phyloP scores from a whole-genome alignment of 1,140 invertebrate species.

The Calephelis virginiensis region DNA sequence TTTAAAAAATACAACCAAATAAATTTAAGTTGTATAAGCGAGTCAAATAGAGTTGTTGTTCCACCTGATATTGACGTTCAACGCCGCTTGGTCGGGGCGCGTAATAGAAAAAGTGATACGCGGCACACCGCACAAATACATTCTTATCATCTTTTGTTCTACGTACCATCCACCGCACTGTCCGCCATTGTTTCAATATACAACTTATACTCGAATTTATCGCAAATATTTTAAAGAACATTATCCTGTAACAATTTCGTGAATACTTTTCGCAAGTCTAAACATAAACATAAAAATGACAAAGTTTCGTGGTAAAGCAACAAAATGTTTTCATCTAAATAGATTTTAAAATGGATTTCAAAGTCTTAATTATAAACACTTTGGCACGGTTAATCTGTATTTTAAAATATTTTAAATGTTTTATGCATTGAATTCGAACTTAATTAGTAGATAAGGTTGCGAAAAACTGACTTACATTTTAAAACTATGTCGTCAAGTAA shows the following conservation, averaged over 20 bases:
- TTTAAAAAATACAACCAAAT: no score
- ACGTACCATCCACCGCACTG: conserved; percentile 22
- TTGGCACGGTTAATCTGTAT: not conserved
- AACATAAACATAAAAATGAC: conserved; percentile 14
- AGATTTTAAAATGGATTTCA: conserved; percentile 1
- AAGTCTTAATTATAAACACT: not conserved
- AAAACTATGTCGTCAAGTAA: no score
- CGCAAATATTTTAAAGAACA: not conserved
- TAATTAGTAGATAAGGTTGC: no score
- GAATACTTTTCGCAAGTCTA: not conserved
- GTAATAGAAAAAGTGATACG: conserved; percentile 75
- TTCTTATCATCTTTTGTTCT: conserved; percentile 57
- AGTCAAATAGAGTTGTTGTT: conserved; percentile 36
- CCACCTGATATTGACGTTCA: conserved; percentile 34
- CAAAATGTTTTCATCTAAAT: not conserved
- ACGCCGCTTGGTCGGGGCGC: conserved; percentile 38
- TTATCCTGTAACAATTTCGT: conserved; percentile 2
- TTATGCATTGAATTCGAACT: no score
- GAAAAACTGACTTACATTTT: no score
- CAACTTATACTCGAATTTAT: conserved; percentile 6
- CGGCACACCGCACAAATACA: conserved; percentile 61
- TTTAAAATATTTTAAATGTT: no score
- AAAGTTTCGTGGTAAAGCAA: not conserved
- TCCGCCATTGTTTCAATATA: conserved; percentile 1
- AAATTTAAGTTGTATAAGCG: conserved; percentile 1